Evolutionary conservation across 2,797 vertebrate genomes (phyloP).

Genomic region (Galago senegalensis): DNA sequence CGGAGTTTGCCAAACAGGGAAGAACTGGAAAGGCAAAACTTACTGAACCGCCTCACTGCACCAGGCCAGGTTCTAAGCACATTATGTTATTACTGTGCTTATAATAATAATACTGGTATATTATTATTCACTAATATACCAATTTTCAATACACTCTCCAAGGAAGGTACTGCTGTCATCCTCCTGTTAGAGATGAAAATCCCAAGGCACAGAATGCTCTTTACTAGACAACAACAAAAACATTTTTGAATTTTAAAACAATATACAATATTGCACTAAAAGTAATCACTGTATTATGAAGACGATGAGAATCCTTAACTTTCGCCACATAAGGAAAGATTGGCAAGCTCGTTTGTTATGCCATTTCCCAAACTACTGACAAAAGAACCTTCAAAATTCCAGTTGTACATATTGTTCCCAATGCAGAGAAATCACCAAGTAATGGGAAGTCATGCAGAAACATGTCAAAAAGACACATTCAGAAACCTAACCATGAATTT

Average conservation of each 20-base stretch:
- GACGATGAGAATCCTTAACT: background rate
- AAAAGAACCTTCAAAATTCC: background rate
- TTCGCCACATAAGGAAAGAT: background rate
- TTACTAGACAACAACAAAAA: background rate
- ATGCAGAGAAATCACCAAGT: background rate
- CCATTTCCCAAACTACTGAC: slow-evolving; percentile 27
- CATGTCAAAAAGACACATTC: background rate
- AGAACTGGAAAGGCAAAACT: background rate
- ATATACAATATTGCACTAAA: background rate
- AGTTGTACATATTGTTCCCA: background rate
- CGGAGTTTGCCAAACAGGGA: background rate
- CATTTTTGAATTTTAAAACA: background rate
- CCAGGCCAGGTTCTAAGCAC: background rate
- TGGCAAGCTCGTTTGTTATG: background rate
- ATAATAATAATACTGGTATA: no score
- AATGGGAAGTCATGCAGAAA: background rate
- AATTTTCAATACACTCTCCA: background rate
- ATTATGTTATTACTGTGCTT: no score
- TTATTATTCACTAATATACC: background rate
- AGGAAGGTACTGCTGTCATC: background rate
- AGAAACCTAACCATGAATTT: slow-evolving; percentile 11
- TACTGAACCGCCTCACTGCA: rapidly evolving
- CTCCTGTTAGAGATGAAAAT: background rate
- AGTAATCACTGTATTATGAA: background rate
- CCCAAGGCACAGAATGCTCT: background rate